These are phyloP conservation scores for Drosophila infuscata DNA, from an alignment of 2,888 invertebrate genomes.

Conservation along the genomic window DNA sequence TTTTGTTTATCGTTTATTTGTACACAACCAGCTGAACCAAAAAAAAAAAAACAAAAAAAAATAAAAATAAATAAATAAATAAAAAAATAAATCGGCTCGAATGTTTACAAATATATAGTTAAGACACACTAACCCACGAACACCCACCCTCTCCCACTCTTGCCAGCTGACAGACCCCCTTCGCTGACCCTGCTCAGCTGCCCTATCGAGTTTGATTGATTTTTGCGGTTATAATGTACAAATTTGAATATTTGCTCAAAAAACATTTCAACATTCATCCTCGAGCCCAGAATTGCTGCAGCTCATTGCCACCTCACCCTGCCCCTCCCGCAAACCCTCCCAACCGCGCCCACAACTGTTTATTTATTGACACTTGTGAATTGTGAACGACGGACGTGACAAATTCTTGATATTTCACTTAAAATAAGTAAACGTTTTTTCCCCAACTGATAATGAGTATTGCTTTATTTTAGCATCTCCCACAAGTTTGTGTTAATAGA, in stretches of 20 bases:
- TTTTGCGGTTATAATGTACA: conserved; percentile 52
- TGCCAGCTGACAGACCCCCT: background rate
- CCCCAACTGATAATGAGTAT: background rate
- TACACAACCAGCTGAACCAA: conserved; percentile 9
- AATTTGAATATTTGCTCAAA: conserved; percentile 52
- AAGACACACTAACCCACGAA: background rate
- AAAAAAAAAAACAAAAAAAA: background rate
- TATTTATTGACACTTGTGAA: conserved; percentile 1
- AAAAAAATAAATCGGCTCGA: conserved; percentile 16
- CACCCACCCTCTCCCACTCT: background rate
- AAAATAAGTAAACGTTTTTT: background rate
- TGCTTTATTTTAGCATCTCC: background rate
- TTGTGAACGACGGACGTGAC: conserved; percentile 4
- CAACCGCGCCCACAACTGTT: background rate
- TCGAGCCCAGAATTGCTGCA: conserved; percentile 26
- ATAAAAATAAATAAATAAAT: background rate
- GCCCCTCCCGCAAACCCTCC: background rate
- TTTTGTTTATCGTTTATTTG: conserved; percentile 60
- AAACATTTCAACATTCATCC: conserved; percentile 39
- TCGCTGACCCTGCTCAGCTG: background rate
- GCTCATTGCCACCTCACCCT: conserved; percentile 27
- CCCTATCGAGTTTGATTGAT: conserved; percentile 58
- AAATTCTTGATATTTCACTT: conserved; percentile 31
- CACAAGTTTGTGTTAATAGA: background rate
- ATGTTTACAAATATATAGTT: conserved; percentile 64